Evolutionary conservation across 2,888 invertebrate genomes (phyloP).

Genomic region (Hymenopus coronatus): DNA sequence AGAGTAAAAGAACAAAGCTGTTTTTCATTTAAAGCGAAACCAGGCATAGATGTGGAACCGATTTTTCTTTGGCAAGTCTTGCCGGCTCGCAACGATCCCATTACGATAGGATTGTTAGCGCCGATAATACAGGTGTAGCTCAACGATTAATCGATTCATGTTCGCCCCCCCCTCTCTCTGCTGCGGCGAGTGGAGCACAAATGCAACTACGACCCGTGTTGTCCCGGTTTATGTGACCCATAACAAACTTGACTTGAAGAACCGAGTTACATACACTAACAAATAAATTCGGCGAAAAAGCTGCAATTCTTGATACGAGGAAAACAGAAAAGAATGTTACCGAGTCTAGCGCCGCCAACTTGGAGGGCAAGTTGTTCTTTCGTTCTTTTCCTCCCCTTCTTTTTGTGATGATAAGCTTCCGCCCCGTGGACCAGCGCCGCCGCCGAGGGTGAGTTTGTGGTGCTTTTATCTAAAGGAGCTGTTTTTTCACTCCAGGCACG

Average conservation of each 20-base stretch:
- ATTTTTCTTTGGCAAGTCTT: background rate
- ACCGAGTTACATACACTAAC: no score
- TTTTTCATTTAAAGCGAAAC: background rate
- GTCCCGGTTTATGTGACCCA: background rate
- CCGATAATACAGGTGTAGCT: background rate
- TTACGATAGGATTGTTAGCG: background rate
- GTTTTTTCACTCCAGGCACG: background rate
- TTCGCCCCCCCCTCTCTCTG: background rate
- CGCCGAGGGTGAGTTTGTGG: background rate
- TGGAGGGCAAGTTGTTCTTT: background rate
- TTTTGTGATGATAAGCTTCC: conserved; percentile 4
- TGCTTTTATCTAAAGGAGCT: background rate
- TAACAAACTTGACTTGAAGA: background rate
- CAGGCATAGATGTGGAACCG: no score
- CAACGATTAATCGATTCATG: conserved; percentile 2
- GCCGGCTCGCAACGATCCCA: background rate
- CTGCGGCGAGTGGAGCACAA: no score
- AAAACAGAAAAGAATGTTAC: background rate
- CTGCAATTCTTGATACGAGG: background rate
- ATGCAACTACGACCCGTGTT: no score
- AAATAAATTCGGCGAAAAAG: background rate
- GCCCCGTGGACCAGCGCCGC: background rate
- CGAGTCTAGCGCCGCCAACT: background rate
- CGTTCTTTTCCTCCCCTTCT: background rate
- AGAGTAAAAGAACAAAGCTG: no score